Base-by-base conservation (phyloP, 2,888 invertebrate species). In the Muschampia plurimacula region DNA sequence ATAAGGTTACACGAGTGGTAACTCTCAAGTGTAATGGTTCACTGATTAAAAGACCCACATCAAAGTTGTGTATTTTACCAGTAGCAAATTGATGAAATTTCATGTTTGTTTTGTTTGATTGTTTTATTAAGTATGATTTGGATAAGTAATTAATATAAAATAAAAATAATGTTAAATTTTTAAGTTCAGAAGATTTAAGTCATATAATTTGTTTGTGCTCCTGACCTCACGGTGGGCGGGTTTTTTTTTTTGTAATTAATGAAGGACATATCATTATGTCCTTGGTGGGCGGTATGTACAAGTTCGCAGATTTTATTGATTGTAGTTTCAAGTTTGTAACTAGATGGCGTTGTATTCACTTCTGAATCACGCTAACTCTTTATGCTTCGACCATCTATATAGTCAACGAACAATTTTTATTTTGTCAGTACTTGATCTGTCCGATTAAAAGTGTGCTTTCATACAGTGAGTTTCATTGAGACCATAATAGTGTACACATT, bases 281-380 rank as follows among this genome's bases (percentile, higher is more conserved):
- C 52, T 52, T 52, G 52, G 52, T 52, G 52, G 52, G 52, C 52
- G 52, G 52, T 15, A 52, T 52, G 52, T 52, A 52, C 52, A 15
- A 52, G 49, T 49, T 49, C 13, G 49, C 6, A 36, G 36, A 36
- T 36, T 36, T 6, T 6, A 36, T 36, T 6, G 2, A 32, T 32
- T 32, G 0, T 32, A 32, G 32, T 32, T 32, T 1, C 32, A 32
- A 32, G 32, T 32, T 32, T 32, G 32, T 32, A 32, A 32, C 32
- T 32, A 32, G 32, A 32, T 32, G 32, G 32, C 32, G 32, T 32
- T 32, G 32, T 32, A 32, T 3, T 3, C 32, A 3, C 1, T 32
- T 32, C 32, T 32, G 3, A 32, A 32, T 32, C 32, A 32, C 32
- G 32, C 32, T 32, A 32, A 3, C 3, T 0, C 3, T 32, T 1